Percentiles rank a stretch among this genome's conserved stretches.
These are phyloP conservation scores for Popillia japonica DNA, from an alignment of 1,140 invertebrate species.

Conservation along the genomic window DNA sequence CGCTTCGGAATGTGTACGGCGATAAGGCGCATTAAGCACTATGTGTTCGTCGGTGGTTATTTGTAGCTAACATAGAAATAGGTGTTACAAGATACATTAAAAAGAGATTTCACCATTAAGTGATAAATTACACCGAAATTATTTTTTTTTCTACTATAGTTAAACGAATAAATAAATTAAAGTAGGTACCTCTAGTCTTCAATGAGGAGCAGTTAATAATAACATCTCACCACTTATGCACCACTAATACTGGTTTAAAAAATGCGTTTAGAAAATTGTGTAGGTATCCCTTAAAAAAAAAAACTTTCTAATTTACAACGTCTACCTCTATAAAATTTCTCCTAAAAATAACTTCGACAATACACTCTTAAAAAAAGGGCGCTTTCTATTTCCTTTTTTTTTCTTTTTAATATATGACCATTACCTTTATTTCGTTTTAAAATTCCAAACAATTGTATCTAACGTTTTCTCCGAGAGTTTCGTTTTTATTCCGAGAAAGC, in stretches of 20 bases:
- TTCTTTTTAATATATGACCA: too few species aligned
- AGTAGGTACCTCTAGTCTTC: too few species aligned
- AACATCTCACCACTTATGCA: neutral
- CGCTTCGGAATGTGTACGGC: neutral
- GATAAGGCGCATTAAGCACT: conserved; percentile 16
- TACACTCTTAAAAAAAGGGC: neutral
- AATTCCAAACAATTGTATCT: too few species aligned
- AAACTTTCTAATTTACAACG: conserved; percentile 12
- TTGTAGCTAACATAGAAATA: neutral
- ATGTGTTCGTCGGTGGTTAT: neutral
- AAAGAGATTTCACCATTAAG: too few species aligned
- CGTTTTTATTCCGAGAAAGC: neutral
- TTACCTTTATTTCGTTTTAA: conserved; percentile 1
- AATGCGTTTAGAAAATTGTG: neutral
- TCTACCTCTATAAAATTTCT: too few species aligned
- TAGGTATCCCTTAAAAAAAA: too few species aligned
- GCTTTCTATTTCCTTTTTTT: conserved; percentile 29
- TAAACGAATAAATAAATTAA: too few species aligned
- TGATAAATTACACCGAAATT: too few species aligned
- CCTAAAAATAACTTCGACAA: neutral
- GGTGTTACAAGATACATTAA: neutral
- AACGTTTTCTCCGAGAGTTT: neutral
- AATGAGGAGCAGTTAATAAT: too few species aligned
- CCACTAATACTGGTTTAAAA: neutral
- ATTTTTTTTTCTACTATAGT: too few species aligned